phyloP scores from a whole-genome alignment of 2,888 invertebrate species.

The Neoaliturus tenellus region DNA sequence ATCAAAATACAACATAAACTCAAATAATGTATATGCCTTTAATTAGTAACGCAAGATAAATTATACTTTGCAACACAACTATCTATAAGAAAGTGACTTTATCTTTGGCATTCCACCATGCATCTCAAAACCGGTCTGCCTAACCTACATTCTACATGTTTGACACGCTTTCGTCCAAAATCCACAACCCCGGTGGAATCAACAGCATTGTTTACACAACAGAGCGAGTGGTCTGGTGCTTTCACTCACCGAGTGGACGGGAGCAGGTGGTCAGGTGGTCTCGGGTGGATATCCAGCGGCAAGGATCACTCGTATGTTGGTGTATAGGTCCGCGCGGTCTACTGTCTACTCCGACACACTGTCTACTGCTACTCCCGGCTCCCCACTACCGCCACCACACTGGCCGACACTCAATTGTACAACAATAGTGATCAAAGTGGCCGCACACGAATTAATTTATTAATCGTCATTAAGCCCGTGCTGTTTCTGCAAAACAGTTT shows the following conservation, averaged over 20 bases:
- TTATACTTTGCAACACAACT: no score
- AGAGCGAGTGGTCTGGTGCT: no score
- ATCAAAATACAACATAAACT: no score
- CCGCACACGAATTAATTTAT: not conserved
- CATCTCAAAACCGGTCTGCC: no score
- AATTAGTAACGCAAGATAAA: no score
- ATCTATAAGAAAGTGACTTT: no score
- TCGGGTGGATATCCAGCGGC: not conserved
- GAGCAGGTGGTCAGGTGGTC: not conserved
- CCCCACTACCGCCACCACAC: conserved; percentile 5
- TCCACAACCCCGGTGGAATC: no score
- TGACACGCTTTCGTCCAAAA: no score
- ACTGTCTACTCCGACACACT: not conserved
- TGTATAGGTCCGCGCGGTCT: not conserved
- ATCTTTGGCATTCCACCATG: no score
- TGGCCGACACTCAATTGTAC: not conserved
- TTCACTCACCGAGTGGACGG: not conserved
- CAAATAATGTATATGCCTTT: no score
- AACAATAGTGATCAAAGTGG: conserved; percentile 28
- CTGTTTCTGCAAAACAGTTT: conserved; percentile 44
- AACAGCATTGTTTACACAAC: not conserved
- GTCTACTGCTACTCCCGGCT: not conserved
- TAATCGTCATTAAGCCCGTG: conserved; percentile 13
- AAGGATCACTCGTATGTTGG: not conserved
- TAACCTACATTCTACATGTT: no score